Base-by-base conservation (phyloP, 2,113 vertebrate genomes). In the Hystrix cristata region DNA sequence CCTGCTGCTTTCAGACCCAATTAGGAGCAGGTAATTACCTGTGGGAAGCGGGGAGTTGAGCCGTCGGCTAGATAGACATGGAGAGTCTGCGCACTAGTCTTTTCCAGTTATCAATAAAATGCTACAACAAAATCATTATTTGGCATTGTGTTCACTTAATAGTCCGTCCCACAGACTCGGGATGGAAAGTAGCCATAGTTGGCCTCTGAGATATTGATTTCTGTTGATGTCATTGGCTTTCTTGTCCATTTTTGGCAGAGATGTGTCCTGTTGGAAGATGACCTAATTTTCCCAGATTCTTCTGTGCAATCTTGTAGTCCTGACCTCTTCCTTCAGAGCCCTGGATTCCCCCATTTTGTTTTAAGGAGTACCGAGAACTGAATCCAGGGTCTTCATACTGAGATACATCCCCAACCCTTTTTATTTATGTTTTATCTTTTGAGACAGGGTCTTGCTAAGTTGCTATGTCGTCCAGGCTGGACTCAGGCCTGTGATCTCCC, bases 21-120 rank as follows among this genome's bases (percentile, higher is more conserved):
- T 99, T 98, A 99, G 98, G 96, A 98, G 87, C 97, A 98, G 97
- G 97, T 98, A 99, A 99, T 99, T 98, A 98, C 98, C 97, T 98
- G 90, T 34, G 98, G 98, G 98, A 98, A 1, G 18, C 65, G 29
- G 98, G 98, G 98, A 98, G 82, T 98, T 98, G 96, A 97, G 96
- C 97, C 95, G 97, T 96, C 98, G 92, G 97, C 94, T 0, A 76
- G 97, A 98, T 96, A 92, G 60, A 97, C 94, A 95, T 88, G 29
- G 95, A 96, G 96, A 96, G 3, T 97, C 90, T 79, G 74, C 94
- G 96, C 97, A 89, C 92, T 92, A 90, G 97, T 98, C 98, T 98
- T 96, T 97, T 97, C 96, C 95, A 87, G 96, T 98, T 98, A 97
- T 96, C 98, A 96, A 74, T 98, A 98, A 98, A 98, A 97, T 57